phyloP scores from a whole-genome alignment of 2,113 vertebrate species.

The Myxocyprinus asiaticus region DNA sequence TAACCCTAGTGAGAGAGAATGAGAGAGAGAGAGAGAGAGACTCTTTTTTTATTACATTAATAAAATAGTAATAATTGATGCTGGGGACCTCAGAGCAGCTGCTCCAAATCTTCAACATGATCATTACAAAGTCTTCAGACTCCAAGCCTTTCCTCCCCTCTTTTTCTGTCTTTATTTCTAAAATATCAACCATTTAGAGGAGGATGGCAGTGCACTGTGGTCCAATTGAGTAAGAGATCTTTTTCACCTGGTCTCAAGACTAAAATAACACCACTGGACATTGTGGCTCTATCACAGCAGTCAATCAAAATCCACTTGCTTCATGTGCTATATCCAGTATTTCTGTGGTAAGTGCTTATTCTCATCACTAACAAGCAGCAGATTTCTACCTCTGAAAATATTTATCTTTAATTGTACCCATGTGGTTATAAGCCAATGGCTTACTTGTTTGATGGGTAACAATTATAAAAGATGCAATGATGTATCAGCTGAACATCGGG shows the following conservation, averaged over 20 bases:
- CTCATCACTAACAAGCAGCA: background rate
- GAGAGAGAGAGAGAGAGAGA: too few relatives aligned
- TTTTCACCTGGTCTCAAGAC: background rate
- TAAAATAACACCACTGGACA: background rate
- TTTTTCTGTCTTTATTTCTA: background rate
- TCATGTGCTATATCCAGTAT: background rate
- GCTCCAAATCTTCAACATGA: constrained; percentile 4
- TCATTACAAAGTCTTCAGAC: background rate
- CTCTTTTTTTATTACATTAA: background rate
- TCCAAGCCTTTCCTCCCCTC: background rate
- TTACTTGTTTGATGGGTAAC: too few relatives aligned
- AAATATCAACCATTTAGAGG: background rate
- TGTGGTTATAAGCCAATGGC: too few relatives aligned
- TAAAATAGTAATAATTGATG: background rate
- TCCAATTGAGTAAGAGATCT: background rate
- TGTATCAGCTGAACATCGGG: too few relatives aligned
- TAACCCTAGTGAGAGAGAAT: too few relatives aligned
- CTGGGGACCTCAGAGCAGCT: constrained; percentile 13
- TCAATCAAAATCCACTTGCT: background rate
- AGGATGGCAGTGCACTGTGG: background rate
- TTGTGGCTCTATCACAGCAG: background rate
- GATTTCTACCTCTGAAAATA: too few relatives aligned
- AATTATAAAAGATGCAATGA: too few relatives aligned
- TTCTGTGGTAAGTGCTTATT: background rate
- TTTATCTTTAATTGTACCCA: too few relatives aligned